phyloP scores from a whole-genome alignment of 2,888 invertebrate species.

The Halocaridina rubra region DNA sequence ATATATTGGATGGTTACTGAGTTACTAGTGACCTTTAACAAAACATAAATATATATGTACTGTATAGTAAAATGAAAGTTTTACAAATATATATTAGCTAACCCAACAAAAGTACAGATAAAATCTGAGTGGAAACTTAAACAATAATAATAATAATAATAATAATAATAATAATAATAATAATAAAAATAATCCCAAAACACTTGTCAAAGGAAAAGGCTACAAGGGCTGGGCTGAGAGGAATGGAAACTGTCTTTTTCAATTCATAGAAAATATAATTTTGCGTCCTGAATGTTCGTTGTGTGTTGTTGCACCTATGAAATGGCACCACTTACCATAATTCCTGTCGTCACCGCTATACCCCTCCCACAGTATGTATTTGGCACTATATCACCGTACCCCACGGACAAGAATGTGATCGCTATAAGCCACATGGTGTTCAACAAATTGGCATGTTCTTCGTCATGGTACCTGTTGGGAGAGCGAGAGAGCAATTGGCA shows the following conservation, averaged over 20 bases:
- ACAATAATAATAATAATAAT: constrained; percentile 21
- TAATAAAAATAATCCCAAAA: not conserved
- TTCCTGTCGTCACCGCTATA: constrained; percentile 98
- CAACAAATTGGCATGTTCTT: constrained; percentile 97
- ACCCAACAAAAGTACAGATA: too few species aligned
- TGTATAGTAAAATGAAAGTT: too few species aligned
- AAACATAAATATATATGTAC: too few species aligned
- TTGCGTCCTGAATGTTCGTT: constrained; percentile 55
- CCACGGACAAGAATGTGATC: constrained; percentile 99
- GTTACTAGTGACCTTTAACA: too few species aligned
- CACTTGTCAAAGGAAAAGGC: constrained; percentile 41
- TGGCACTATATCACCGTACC: constrained; percentile 99
- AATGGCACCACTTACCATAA: constrained; percentile 86
- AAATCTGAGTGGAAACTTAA: too few species aligned
- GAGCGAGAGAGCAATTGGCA: constrained; percentile 52
- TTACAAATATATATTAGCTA: too few species aligned
- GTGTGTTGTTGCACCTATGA: constrained; percentile 45
- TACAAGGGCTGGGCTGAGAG: constrained; percentile 58
- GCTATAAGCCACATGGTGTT: constrained; percentile 99
- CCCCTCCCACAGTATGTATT: constrained; percentile 99
- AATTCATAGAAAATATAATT: too few species aligned
- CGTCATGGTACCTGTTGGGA: constrained; percentile 89
- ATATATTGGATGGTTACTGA: too few species aligned
- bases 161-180: constrained; percentile 19
- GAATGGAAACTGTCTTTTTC: constrained; percentile 15